Conservation (phyloP, 2,113 vertebrate genomes). For the Campylorhamphus procurvoides region DNA sequence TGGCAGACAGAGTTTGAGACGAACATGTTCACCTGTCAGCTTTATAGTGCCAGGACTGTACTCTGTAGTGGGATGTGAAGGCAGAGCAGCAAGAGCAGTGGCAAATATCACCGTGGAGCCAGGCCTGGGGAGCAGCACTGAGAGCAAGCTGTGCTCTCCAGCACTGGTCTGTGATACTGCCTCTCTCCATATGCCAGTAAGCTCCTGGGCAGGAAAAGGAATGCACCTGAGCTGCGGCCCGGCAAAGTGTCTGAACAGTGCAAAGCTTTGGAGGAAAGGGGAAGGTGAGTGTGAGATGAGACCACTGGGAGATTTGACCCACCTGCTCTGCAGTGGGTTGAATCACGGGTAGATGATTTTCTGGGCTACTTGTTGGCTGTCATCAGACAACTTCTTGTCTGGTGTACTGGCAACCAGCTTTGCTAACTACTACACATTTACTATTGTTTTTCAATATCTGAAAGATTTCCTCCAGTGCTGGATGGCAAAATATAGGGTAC, state of each 20-base stretch:
- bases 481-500: neutral
- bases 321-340: neutral
- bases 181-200: neutral
- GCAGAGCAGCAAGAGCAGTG: neutral
- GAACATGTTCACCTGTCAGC: accelerated
- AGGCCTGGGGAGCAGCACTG: accelerated
- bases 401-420: neutral
- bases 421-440: neutral
- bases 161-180: accelerated
- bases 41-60: neutral
- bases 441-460: neutral
- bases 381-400: neutral
- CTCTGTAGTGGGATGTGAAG: neutral
- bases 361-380: neutral
- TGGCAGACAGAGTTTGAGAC: neutral
- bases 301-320: neutral
- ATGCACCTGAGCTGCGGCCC: neutral
- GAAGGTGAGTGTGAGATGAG: neutral
- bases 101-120: accelerated
- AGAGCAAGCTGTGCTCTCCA: neutral
- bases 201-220: neutral
- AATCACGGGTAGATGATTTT: neutral
- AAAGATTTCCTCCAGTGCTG: neutral
- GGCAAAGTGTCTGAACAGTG: neutral
- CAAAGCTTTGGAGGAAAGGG: neutral